A percentile compares a stretch with the other conserved stretches of the same genome.
Evolutionary conservation across 2,888 invertebrate genomes (phyloP).

Genomic region (Eretmocerus hayati): DNA sequence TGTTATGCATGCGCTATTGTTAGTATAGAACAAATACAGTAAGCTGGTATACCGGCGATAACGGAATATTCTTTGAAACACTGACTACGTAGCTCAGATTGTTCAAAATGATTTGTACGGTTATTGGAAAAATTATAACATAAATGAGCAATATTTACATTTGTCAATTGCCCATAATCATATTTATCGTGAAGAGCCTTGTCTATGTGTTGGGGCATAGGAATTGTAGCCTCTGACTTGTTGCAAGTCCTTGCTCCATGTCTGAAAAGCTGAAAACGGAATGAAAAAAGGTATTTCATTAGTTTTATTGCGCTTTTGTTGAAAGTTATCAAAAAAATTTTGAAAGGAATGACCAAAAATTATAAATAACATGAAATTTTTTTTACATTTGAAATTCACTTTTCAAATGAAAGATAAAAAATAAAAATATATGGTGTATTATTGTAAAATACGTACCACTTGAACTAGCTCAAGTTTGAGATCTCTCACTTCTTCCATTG

Average conservation of each 20-base stretch:
- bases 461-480: constrained; percentile 14
- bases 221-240: background rate
- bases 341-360: no score
- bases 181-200: background rate
- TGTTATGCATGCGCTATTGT: no score
- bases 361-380: background rate
- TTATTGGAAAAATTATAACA: no score
- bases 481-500: background rate
- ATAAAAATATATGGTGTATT: background rate
- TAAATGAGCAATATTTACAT: constrained; percentile 11
- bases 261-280: constrained; percentile 13
- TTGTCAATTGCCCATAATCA: constrained; percentile 13
- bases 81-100: no score
- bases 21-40: no score
- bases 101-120: no score
- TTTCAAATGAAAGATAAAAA: background rate
- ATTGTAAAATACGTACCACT: constrained; percentile 19
- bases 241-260: constrained; percentile 13
- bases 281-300: background rate
- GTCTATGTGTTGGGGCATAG: background rate
- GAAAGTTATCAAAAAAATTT: background rate
- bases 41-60: no score
- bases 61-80: no score
- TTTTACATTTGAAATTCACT: background rate
- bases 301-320: background rate